A percentile compares a stretch with the other conserved stretches of the same genome.
Evolutionary conservation across 2,113 vertebrate species (phyloP).

Genomic region (Petroica traversi): DNA sequence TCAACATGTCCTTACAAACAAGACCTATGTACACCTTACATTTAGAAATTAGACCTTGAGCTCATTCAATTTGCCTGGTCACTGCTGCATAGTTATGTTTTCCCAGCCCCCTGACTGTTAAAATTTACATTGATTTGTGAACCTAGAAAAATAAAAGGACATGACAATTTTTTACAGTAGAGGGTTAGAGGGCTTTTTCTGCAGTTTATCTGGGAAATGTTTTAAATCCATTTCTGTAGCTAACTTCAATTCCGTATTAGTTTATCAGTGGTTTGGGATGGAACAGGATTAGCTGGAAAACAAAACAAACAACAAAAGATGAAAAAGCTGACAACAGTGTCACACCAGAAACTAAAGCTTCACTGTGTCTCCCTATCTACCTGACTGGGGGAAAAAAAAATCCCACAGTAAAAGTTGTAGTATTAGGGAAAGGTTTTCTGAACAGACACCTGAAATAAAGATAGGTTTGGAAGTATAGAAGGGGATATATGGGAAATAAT

Average conservation of each 20-base stretch:
- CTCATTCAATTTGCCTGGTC: neutral
- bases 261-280: neutral
- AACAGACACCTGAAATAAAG: neutral
- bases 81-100: neutral
- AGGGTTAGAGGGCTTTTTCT: fast-evolving
- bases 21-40: neutral
- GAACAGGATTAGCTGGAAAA: neutral
- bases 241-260: neutral
- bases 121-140: neutral
- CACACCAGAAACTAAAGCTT: neutral
- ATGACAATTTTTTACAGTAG: neutral
- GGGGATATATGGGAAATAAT: neutral
- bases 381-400: neutral
- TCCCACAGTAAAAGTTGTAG: neutral
- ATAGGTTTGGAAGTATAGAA: neutral
- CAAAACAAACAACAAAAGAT: neutral
- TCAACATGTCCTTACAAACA: neutral
- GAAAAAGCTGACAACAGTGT: neutral
- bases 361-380: neutral
- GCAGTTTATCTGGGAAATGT: neutral
- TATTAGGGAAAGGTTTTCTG: neutral
- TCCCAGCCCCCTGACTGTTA: neutral
- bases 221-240: neutral
- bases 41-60: neutral
- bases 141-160: neutral